Conservation (phyloP, 37 sponge, comb jelly and placozoan genomes). For the Trichoplax adhaerens region DNA sequence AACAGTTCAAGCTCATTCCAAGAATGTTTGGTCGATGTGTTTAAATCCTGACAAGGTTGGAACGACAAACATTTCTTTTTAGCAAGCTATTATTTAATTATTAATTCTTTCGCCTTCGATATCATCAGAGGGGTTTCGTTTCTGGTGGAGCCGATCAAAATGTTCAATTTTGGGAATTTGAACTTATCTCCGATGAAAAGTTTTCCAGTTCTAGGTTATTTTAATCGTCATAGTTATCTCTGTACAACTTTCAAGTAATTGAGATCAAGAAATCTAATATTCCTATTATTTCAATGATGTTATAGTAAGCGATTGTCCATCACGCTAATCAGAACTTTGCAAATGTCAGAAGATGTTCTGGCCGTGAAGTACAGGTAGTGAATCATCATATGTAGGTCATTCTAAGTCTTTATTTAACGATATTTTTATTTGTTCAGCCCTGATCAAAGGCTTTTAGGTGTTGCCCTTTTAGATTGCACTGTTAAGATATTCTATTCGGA, state of each 20-base stretch:
- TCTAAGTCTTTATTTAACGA: background rate
- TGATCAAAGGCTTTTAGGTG: conserved; percentile 49
- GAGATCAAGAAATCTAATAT: no score
- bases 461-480: conserved; percentile 87
- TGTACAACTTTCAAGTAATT: no score
- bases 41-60: conserved; percentile 45
- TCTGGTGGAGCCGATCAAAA: conserved; percentile 71
- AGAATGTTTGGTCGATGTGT: conserved; percentile 56
- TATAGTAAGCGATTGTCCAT: conserved; percentile 30
- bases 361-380: conserved; percentile 41
- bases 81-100: conserved; percentile 2
- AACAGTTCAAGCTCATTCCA: conserved; percentile 44
- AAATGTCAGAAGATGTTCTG: conserved; percentile 85
- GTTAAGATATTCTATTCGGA: conserved; percentile 88
- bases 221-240: background rate
- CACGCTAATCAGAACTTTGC: conserved; percentile 44
- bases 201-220: conserved; percentile 14
- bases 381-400: background rate
- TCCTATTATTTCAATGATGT: no score
- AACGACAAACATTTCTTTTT: background rate
- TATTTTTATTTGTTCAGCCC: conserved; percentile 30
- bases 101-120: conserved; percentile 1
- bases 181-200: conserved; percentile 28
- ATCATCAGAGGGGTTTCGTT: conserved; percentile 39
- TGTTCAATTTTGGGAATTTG: conserved; percentile 95